Base-by-base conservation (phyloP, 2,113 vertebrate genomes). In the Chiloscyllium plagiosum region DNA sequence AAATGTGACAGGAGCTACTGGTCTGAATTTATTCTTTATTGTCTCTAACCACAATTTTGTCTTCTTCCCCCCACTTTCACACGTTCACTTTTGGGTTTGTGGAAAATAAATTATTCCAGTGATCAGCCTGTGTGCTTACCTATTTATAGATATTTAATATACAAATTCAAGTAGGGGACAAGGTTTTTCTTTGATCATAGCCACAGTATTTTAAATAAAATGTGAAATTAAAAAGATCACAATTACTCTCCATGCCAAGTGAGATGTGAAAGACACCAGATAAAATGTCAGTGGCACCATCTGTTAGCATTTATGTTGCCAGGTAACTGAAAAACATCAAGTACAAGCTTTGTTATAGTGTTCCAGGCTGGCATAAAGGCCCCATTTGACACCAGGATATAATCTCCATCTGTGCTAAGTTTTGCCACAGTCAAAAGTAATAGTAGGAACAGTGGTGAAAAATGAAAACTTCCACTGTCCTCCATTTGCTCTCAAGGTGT, bases 211-310 rank as follows among this genome's bases (percentile, higher is more conserved):
- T 65, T 37, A 61, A 83, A 42, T 61, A 26, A 61, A 90, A 93
- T 56, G 10, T 61, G 61, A 90, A 89, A 86, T 85, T 19, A 85
- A 89, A 61, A 33, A 52, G 50, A 56, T 93, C 61, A 92, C 89
- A 20, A 5, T 15, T 17, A 65, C 29, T 61, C 50, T 90, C 86
- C n/a, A 20, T 93, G 89, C 61, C 33, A 93, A 93, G 61, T 37
- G 89, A 66, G 89, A 92, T 66, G 56, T 93, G 61, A 37, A 93
- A 65, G 13, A 20, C 65, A 66, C n/a, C 89, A 37, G 66, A n/a
- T 93, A n/a, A 87, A 93, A 93, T 93, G 89, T n/a, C 33, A 93
- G 50, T 56, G 24, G 26, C 26, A 93, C 61, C 89, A 66, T 92
- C 89, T 93, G 89, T 19, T 93, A 93, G 33, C 33, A 93, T 93